A percentile compares a stretch with the other conserved stretches of the same genome.
These are phyloP conservation scores for Pammene fasciana DNA, from an alignment of 2,888 invertebrate species.

Conservation along the genomic window DNA sequence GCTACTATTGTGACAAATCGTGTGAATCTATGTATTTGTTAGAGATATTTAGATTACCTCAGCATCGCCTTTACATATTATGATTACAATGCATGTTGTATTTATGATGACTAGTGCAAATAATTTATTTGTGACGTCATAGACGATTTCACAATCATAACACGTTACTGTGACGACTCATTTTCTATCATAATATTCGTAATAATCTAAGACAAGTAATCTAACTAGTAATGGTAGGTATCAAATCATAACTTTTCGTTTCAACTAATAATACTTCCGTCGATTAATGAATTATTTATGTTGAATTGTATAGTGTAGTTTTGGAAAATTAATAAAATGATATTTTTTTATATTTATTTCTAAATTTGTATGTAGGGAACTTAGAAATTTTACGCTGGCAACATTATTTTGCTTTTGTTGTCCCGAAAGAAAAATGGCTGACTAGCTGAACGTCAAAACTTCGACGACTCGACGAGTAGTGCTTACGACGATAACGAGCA, in stretches of 20 bases:
- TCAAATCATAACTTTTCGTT: too few species aligned
- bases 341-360: too few species aligned
- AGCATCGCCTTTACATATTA: not conserved
- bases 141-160: constrained; percentile 6
- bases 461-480: constrained; percentile 61
- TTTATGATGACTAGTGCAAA: constrained; percentile 10
- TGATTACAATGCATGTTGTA: constrained; percentile 1
- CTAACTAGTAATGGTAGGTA: too few species aligned
- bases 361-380: constrained; percentile 17
- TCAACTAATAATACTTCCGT: too few species aligned
- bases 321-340: too few species aligned
- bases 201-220: too few species aligned
- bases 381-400: constrained; percentile 53
- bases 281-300: too few species aligned
- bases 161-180: not conserved
- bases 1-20: too few species aligned
- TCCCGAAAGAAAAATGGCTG: constrained; percentile 76
- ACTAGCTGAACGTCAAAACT: constrained; percentile 72
- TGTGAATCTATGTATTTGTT: not conserved
- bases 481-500: constrained; percentile 68
- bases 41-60: not conserved
- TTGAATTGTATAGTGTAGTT: too few species aligned
- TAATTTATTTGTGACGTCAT: constrained; percentile 18
- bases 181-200: too few species aligned
- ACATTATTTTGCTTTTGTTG: constrained; percentile 67